Base-by-base conservation (phyloP, 2,797 vertebrate species). In the Phrynocephalus forsythii region DNA sequence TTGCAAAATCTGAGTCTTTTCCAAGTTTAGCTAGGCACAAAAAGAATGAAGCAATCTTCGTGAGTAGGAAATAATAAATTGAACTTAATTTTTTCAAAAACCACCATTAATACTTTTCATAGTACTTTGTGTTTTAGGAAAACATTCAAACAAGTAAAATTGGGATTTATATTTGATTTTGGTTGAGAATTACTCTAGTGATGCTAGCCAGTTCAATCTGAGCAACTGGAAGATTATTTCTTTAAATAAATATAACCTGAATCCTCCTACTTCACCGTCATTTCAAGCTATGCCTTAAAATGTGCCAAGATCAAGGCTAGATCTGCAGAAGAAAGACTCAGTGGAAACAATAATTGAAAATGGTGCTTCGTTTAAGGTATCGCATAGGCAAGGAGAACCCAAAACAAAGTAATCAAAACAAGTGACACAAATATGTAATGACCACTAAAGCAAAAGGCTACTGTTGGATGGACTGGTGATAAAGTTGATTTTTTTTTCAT, bases 391-490 rank as follows among this genome's bases (percentile, higher is more conserved):
- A 16, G 13, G 0, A 0, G 2, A 13, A 79, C 86, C 52, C 44
- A 60, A 77, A 80, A 28, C n/a, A 87, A 9, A 38, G 84, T 38
- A 0, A 33, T 22, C 24, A 72, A 89, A 30, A 71, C 26, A 26
- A 68, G 50, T 5, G 44, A 77, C 60, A 13, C 16, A 84, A 67
- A 26, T 84, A 30, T 22, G 33, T 81, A 0, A 48, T 48, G 79
- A 50, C 38, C 86, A 38, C 69, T 71, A 76, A 69, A 7, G 4
- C n/a, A 85, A 52, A 0, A 5, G 7, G 2, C 38, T 6, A 80
- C 1, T 26, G 52, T 13, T 85, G 60, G 0, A 0, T 0, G 1
- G 71, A 8, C 63, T 79, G 52, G 69, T 82, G 16, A 0, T 4
- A 84, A 63, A 80, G 56, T 13, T 72, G 69, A 2, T 11, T 44